Evolutionary conservation across 2,888 invertebrate species (phyloP), one percentile per base, ranked within the genome.

Genomic region (Drosophila anomelani): DNA sequence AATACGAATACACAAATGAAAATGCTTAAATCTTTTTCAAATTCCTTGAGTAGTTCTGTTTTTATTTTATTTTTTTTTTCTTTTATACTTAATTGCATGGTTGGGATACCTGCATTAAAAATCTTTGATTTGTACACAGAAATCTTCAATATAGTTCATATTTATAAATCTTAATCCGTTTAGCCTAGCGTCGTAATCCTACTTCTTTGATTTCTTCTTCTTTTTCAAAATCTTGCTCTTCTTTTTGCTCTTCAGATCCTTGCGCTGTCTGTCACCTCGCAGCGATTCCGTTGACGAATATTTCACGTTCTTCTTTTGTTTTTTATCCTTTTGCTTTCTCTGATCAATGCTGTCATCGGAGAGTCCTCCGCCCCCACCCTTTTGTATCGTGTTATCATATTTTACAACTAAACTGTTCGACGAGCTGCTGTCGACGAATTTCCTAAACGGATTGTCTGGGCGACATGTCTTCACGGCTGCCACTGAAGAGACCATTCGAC

Each of bases 211-310:
- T 72, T 88, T 90, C 76, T 78, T 91, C 77, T 78, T 94, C 51
- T 86, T 86, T 57, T 89, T 86, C 49, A 87, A 41, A 17, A 81
- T 38, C 75, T 89, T 86, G 67, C 49, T 79, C 54, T 77, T 85
- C 43, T 81, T 88, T 75, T 89, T 86, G 62, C 69, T 85, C 63
- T 88, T 95, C 3, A 94, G 94, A 92, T 96, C 96, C 91, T 95
- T 96, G 93, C 95, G 96, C 91, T 96, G 95, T 91, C 96, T 96
- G 90, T 95, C 95, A 90, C 95, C 95, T 81, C 71, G 79, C 13
- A 92, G 91, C 0, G 93, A 93, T 75, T 91, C 92, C 4, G 82
- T 80, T 36, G 93, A 93, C 34, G 92, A 91, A 9, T 93, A 92
- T 72, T 81, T 95, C 94, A 87, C 94, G 94, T 90, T 91, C 80